phyloP scores from a whole-genome alignment of 2,797 vertebrate genomes.

The Bufotes viridis region DNA sequence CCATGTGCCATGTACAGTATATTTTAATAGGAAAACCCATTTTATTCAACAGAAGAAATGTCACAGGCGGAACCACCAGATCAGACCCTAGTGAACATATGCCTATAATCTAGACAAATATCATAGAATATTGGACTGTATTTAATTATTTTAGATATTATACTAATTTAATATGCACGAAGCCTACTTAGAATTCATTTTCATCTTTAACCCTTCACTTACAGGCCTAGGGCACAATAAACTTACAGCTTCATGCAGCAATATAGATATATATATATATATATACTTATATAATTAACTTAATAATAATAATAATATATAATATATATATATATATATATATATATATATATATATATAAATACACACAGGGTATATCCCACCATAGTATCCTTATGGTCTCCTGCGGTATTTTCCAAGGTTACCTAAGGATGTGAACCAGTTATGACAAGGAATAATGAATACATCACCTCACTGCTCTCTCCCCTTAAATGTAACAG shows the following conservation, averaged over 20 bases:
- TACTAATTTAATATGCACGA: neutral
- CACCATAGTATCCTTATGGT: neutral
- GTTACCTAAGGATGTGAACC: constrained; percentile 22
- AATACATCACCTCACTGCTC: constrained; percentile 5
- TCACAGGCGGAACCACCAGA: neutral
- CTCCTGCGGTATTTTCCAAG: neutral
- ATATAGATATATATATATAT: too few relatives aligned
- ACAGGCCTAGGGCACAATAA: neutral
- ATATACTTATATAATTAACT: too few relatives aligned
- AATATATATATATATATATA: too few relatives aligned
- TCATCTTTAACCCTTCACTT: neutral
- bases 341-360: too few relatives aligned
- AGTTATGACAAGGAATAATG: neutral
- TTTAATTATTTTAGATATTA: neutral
- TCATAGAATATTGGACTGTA: neutral
- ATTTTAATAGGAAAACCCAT: neutral
- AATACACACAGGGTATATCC: neutral
- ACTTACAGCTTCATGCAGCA: neutral
- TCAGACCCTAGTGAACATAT: neutral
- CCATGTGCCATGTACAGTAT: neutral
- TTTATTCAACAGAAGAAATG: neutral
- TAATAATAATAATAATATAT: too few relatives aligned
- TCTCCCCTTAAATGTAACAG: neutral
- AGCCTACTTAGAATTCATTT: neutral
- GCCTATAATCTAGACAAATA: neutral